Evolutionary conservation across 2,888 invertebrate species (phyloP), one percentile per base, ranked within the genome.

Genomic region (Candidula unifasciata): DNA sequence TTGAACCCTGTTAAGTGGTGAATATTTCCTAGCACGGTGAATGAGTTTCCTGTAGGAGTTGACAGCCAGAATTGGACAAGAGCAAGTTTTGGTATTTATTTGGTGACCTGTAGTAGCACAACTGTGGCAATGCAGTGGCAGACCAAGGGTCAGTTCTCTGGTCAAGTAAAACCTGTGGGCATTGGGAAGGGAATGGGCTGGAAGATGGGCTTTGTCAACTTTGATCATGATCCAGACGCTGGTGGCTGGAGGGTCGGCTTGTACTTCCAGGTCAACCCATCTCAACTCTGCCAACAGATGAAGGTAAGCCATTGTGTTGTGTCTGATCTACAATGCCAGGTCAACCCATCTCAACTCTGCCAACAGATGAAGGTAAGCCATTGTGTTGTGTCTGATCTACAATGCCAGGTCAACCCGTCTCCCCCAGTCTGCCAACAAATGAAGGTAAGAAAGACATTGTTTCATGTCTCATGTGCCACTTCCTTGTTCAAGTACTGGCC

Each of bases 151-250:
- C 44, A 24, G 35, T 82, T 82, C 27, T n/a, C 5, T 66, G 82
- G 82, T 21, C 82, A 82, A 21, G 77, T 82, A n/a, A 82, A 77
- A n/a, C 57, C 82, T 21, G 82, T n/a, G 10, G 82, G 82, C 27
- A 54, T 77, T 37, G 77, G 52, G n/a, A 82, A 82, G 21, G 30
- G 21, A 18, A 82, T 82, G 76, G 30, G 2, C 33, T 83, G 83
- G 83, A 83, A 79, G 37, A 27, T 37, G 16, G 83, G 83, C n/a
- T 71, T 30, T 16, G 79, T 83, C 10, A 18, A 64, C 30, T 83
- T 83, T 83, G 79, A 78, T 33, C 13, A 44, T 71, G 83, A 83
- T 27, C 13, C 73, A 21, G 79, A 10, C 13, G 69, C 60, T 35
- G 52, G 68, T 3, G 21, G 35, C 3, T 83, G 83, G 83, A 60